phyloP scores from a whole-genome alignment of 2,113 vertebrate genomes.

The Muscicapa adusta region DNA sequence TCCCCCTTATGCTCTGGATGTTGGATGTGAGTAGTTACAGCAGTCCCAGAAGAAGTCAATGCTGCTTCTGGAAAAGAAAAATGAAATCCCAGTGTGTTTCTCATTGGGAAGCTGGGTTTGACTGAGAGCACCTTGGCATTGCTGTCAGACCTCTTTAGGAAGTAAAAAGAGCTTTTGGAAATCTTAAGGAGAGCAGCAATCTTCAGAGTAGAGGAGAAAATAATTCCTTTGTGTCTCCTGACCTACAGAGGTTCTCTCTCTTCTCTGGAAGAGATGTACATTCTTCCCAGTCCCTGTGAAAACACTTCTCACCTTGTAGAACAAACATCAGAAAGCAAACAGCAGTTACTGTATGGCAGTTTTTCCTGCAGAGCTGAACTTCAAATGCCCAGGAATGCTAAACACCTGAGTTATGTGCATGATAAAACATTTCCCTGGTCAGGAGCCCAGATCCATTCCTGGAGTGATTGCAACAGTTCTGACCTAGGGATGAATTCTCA shows the following conservation, averaged over 20 bases:
- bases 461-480: background rate
- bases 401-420: background rate
- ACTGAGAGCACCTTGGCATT: background rate
- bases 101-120: background rate
- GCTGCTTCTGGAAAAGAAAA: background rate
- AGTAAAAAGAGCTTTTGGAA: background rate
- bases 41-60: background rate
- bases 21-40: background rate
- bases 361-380: background rate
- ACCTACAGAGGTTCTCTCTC: background rate
- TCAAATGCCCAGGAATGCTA: background rate
- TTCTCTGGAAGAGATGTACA: background rate
- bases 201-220: background rate
- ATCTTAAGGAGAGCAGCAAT: background rate
- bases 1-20: background rate
- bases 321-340: background rate
- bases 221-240: background rate
- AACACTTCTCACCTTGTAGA: background rate
- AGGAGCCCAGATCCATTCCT: background rate
- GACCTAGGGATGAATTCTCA: background rate
- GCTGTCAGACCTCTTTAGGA: background rate
- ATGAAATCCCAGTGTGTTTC: background rate
- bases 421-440: background rate
- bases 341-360: background rate
- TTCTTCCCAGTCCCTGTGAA: background rate